Percentiles rank a stretch among this genome's conserved stretches.
Conservation (phyloP, 2,888 invertebrate species). For the Dasysyrphus albostriatus region DNA sequence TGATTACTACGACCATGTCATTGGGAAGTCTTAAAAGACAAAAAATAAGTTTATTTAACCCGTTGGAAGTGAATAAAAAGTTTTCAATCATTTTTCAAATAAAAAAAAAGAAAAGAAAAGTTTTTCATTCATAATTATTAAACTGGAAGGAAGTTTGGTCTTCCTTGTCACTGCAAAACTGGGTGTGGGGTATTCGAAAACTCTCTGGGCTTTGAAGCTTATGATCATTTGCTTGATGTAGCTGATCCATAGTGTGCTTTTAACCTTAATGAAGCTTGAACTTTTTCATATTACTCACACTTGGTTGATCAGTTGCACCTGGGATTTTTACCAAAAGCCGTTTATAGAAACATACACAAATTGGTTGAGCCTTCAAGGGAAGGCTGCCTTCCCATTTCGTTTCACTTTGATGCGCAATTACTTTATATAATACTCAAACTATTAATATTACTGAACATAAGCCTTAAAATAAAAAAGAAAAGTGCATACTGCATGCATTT, state of each 20-base stretch:
- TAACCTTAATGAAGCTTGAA: not conserved
- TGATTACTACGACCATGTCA: constrained; percentile 53
- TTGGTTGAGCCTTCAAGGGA: not conserved
- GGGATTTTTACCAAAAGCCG: not conserved
- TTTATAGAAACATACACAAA: not conserved
- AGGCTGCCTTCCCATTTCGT: not conserved
- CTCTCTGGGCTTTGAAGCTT: too few relatives aligned
- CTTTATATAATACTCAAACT: constrained; percentile 5
- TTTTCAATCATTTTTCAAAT: too few relatives aligned
- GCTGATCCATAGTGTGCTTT: too few relatives aligned
- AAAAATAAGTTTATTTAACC: not conserved
- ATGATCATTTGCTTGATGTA: too few relatives aligned
- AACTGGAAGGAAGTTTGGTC: too few relatives aligned
- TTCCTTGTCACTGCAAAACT: too few relatives aligned
- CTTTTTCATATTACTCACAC: not conserved
- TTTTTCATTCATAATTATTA: not conserved
- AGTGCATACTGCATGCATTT: not conserved
- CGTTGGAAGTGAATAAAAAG: not conserved
- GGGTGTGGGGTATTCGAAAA: too few relatives aligned
- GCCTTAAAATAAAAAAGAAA: constrained; percentile 5
- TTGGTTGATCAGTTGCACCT: not conserved
- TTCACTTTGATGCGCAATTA: constrained; percentile 20
- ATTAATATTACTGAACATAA: not conserved
- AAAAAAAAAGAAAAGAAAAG: not conserved
- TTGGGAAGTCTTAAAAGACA: constrained; percentile 24